Percentiles rank a stretch among this genome's conserved stretches.
Conservation (phyloP, 2,888 invertebrate species). For the Argynnis bischoffii region DNA sequence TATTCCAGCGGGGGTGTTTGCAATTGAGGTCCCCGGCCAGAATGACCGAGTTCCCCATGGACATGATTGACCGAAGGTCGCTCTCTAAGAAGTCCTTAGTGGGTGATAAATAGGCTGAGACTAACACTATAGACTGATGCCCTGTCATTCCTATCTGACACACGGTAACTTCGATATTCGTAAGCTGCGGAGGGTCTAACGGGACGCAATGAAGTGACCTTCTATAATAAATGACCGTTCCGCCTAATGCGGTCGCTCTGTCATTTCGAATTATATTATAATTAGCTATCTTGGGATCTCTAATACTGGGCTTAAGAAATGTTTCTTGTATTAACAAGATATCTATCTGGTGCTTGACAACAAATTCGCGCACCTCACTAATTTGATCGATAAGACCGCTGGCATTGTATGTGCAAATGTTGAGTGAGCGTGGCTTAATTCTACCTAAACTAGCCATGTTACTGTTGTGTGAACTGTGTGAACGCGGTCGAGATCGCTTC, state of each 20-base stretch:
- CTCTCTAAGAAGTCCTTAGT: too few species aligned
- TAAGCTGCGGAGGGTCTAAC: slow-evolving; percentile 18
- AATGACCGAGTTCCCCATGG: slow-evolving; percentile 13
- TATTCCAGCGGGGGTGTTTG: slow-evolving; percentile 19
- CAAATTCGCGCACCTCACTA: neutral
- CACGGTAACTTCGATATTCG: slow-evolving; percentile 4
- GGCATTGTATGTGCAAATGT: neutral
- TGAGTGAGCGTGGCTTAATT: neutral
- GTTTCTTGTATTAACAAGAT: neutral
- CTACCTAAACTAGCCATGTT: neutral
- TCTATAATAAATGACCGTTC: slow-evolving; percentile 15
- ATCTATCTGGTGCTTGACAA: neutral
- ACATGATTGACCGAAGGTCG: slow-evolving; percentile 13
- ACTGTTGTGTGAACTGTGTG: neutral
- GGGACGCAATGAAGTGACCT: slow-evolving; percentile 21
- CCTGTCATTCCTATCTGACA: too few species aligned
- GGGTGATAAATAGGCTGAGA: too few species aligned
- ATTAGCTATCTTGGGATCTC: neutral
- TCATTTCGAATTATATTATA: neutral
- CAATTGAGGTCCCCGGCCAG: slow-evolving; percentile 24
- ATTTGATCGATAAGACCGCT: neutral
- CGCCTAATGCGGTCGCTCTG: neutral
- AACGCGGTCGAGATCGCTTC: neutral
- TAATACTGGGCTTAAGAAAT: neutral
- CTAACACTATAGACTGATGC: too few species aligned